Conservation (phyloP, 1,140 invertebrate genomes). For the Lepidotrigona ventralis region DNA sequence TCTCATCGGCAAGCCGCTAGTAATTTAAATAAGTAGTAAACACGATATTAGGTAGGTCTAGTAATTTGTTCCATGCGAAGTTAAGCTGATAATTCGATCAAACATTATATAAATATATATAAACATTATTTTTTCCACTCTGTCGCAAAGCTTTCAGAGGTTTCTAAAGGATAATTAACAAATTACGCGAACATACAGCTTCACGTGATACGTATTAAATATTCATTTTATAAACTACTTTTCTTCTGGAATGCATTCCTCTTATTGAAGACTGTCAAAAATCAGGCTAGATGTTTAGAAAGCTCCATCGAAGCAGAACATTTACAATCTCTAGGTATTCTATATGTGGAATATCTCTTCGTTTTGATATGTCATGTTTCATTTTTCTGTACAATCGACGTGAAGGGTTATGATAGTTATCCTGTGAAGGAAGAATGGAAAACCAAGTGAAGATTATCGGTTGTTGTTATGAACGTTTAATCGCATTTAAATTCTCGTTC, state of each 20-base stretch:
- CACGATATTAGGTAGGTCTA: conserved; percentile 71
- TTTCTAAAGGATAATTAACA: conserved; percentile 42
- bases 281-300: conserved; percentile 43
- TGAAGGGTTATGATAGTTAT: conserved; percentile 2
- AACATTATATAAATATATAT: conserved; percentile 13
- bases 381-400: conserved; percentile 16
- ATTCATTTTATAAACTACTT: conserved; percentile 55
- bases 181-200: conserved; percentile 29
- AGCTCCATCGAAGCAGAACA: neutral
- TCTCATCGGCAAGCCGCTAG: conserved; percentile 54
- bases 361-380: conserved; percentile 14
- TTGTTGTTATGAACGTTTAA: conserved; percentile 38
- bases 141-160: conserved; percentile 48
- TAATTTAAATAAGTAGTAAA: conserved; percentile 70
- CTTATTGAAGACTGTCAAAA: conserved; percentile 64
- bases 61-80: conserved; percentile 70
- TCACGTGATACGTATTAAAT: conserved; percentile 45
- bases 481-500: conserved; percentile 30
- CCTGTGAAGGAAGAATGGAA: neutral
- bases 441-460: neutral
- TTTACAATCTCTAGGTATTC: conserved; percentile 1
- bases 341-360: neutral
- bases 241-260: conserved; percentile 63
- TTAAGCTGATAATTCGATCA: conserved; percentile 55
- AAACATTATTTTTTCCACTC: conserved; percentile 44